Base-by-base conservation (phyloP, 1,140 invertebrate genomes). In the Cecropterus lyciades region DNA sequence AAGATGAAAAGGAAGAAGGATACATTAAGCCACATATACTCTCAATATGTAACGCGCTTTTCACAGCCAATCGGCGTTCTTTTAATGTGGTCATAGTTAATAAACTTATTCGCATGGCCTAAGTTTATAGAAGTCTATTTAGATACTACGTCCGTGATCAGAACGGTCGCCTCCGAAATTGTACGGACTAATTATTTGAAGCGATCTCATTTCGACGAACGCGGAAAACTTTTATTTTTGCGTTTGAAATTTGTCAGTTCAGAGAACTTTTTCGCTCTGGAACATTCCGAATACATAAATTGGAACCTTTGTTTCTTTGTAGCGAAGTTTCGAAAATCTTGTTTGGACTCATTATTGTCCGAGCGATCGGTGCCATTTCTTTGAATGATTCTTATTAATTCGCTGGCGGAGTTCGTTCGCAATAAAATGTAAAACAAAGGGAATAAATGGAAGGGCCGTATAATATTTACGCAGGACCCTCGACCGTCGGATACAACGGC, bases 401-500 rank as follows among this genome's bases (percentile, higher is more conserved):
- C 60, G 40, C 15, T 17, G 62, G 67, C 55, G 78, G 72, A 30
- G 3, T 30, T 70, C 72, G 67, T 72, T 75, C 75, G 83, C 81
- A 87, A 87, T 85, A 85, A 80, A 87, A 76, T 73, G 78, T 85
- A 79, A 83, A 89, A 89, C 84, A 89, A 89, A 87, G 73, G 73
- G 76, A 78, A 85, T 83, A 77, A 79, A 82, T 82, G 77, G 79
- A 80, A 82, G 70, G 70, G 71, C 78, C 80, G 80, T 84, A 87
- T 89, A 84, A 87, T 86, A 87, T 87, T 86, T 85, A 84, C 20
- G 55, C 77, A 71, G 71, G 71, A 66, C 69, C 73, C 73, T 70
- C 73, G 77, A 65, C 73, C 76, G 73, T 65, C 77, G 85, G 85
- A 84, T 83, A 80, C 75, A 75, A 75, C 75, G 73, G 77, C 75